Base-by-base conservation (phyloP, 2,888 invertebrate genomes). In the Hemistola chrysoprasaria region DNA sequence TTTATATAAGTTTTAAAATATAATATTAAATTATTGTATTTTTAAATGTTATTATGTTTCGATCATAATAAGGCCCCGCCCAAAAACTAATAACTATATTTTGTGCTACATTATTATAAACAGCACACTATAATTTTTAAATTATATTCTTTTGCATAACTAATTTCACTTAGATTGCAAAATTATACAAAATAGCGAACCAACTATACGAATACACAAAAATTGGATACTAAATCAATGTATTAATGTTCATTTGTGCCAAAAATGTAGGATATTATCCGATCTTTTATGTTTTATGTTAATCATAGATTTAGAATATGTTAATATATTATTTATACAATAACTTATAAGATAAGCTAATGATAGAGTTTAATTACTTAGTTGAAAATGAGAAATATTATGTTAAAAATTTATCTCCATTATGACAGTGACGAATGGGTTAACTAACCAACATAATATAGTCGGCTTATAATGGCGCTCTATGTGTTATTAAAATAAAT, bases 391-490 rank as follows among this genome's bases (percentile, higher is more conserved):
- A 45, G 27, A 37, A 50, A 33, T 28, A 26, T 27, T 29, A 57
- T 58, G 48, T 3, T 16, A 58, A 47, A 55, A 41, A 69, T 63
- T 61, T 62, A 62, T 62, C 56, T 54, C 55, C 39, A n/a, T 31
- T 21, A 1, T 40, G 67, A 64, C 68, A 46, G 54, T 67, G 70
- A 70, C 54, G 32, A 56, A 69, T 59, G 56, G 41, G 26, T 29
- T 27, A 29, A 30, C 39, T 32, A 11, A 45, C 2, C 4, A 16
- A 3, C 4, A 16, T 16, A 16, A 16, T 16, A 3, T 3, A 16
- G 4, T 16, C 16, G 16, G 31, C 50, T 49, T 35, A 9, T 42
- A 45, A 47, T 33, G 44, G 44, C 39, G 38, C 34, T 31, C 36
- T 16, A 38, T 33, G 25, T 32, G 38, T 20, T 29, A 24, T 44